Evolutionary conservation across 2,888 invertebrate genomes (phyloP), one percentile per base, ranked within the genome.

Genomic region (Drosophila cognata): DNA sequence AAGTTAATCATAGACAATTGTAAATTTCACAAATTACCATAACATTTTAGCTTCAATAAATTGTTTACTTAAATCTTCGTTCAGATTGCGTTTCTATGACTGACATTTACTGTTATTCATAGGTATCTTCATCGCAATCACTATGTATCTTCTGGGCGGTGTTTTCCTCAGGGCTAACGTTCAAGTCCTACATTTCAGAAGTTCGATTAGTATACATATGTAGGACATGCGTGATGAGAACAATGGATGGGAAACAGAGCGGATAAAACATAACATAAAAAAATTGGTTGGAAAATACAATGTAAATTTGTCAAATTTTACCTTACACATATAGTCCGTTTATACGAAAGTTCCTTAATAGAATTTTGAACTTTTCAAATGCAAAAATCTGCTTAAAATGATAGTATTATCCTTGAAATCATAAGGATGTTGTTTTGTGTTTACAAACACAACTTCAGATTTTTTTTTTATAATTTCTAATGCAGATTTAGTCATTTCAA

Each of bases 291-390:
- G 53, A 62, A 78, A 77, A 80, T 77, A 71, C 64, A 77, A 77
- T 68, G 38, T 50, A 65, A 68, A 81, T 59, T 81, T 64, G 21
- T 68, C 60, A 77, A 78, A 64, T 72, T 77, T 78, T 78, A 78
- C 78, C 81, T 78, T 78, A 78, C 77, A 78, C 78, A 78, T 72
- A 81, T 77, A 72, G 68, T 78, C 78, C 78, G 64, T 72, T 81
- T 81, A 78, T 68, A 77, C 53, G 78, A 78, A 81, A 63, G 78
- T 81, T 81, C 78, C 78, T 77, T 62, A 72, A 72, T 59, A 25
- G 29, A 77, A 77, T 68, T 59, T 61, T 16, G 18, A 63, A 73
- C 56, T 78, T 73, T 61, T 73, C 51, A 73, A 77, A 78, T 77
- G 74, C 38, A 43, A 63, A 72, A 78, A 73, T 78, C 76, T 78